Conservation (phyloP, 1,140 invertebrate species). For the Bradysia coprophila region DNA sequence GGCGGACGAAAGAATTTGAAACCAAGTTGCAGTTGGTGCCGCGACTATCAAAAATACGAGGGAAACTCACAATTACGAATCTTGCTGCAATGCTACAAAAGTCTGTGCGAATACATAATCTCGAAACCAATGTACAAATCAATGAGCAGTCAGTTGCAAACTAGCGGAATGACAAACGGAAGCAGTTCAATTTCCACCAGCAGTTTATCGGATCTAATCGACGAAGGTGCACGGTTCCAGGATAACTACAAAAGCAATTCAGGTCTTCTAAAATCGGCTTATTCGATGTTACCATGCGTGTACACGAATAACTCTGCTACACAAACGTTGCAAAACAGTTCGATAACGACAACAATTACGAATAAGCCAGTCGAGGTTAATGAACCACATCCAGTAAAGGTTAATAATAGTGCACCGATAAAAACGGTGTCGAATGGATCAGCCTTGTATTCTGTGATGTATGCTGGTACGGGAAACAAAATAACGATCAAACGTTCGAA, state of each 20-base stretch:
- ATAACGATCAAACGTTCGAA: slow-evolving; percentile 59
- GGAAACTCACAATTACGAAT: slow-evolving; percentile 68
- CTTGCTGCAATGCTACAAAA: slow-evolving; percentile 72
- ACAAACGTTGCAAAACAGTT: slow-evolving; percentile 26
- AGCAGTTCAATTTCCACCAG: slow-evolving; percentile 28
- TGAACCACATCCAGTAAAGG: background rate
- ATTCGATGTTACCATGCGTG: slow-evolving; percentile 51
- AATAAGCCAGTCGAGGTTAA: background rate
- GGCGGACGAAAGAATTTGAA: slow-evolving; percentile 70
- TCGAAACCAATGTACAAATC: slow-evolving; percentile 44
- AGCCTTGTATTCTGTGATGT: slow-evolving; percentile 58
- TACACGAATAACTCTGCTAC: slow-evolving; percentile 28
- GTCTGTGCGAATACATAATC: slow-evolving; percentile 64
- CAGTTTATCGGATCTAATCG: slow-evolving; percentile 52
- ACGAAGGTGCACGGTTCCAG: slow-evolving; percentile 57
- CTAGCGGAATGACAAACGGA: slow-evolving; percentile 23
- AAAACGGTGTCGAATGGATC: slow-evolving; percentile 26
- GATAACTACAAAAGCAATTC: slow-evolving; percentile 54
- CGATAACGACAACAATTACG: background rate
- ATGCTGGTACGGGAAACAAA: slow-evolving; percentile 57
- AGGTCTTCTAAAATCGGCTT: slow-evolving; percentile 45
- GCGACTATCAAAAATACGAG: slow-evolving; percentile 60
- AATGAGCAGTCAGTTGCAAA: slow-evolving; percentile 10
- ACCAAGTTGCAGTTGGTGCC: slow-evolving; percentile 68
- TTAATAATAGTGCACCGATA: slow-evolving; percentile 6